Conservation (phyloP, 2,888 invertebrate genomes). For the Drosophila recens region DNA sequence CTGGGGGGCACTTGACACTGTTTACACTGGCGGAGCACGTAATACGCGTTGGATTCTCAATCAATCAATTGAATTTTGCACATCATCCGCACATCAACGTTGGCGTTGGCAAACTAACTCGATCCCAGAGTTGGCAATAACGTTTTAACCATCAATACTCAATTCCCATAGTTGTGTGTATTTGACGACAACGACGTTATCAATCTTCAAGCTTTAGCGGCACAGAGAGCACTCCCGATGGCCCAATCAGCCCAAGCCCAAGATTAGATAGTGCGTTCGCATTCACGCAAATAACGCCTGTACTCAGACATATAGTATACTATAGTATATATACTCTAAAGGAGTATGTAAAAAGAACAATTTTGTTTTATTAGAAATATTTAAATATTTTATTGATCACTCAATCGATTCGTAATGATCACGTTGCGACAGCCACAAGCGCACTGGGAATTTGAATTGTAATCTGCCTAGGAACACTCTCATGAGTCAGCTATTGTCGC, state of each 20-base stretch:
- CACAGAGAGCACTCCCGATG: constrained; percentile 50
- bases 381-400: neutral
- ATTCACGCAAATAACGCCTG: constrained; percentile 26
- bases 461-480: neutral
- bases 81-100: constrained; percentile 65
- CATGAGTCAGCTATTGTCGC: constrained; percentile 6
- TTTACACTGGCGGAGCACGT: constrained; percentile 16
- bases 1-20: constrained; percentile 28
- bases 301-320: neutral
- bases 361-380: neutral
- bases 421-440: constrained; percentile 8
- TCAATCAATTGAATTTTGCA: constrained; percentile 31
- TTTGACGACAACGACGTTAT: constrained; percentile 13
- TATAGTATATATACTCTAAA: neutral
- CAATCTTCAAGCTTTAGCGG: constrained; percentile 48
- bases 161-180: constrained; percentile 46
- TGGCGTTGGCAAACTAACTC: constrained; percentile 64
- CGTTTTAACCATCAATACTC: constrained; percentile 76
- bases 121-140: constrained; percentile 61
- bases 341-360: neutral
- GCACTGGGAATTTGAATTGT: constrained; percentile 2
- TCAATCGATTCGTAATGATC: constrained; percentile 8
- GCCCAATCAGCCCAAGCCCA: constrained; percentile 54
- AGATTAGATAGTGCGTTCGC: constrained; percentile 66
- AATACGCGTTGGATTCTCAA: neutral